A percentile compares a stretch with the other conserved stretches of the same genome.
These are phyloP conservation scores for Zosterops hypoxanthus DNA, from an alignment of 2,113 vertebrate genomes.

Conservation along the genomic window DNA sequence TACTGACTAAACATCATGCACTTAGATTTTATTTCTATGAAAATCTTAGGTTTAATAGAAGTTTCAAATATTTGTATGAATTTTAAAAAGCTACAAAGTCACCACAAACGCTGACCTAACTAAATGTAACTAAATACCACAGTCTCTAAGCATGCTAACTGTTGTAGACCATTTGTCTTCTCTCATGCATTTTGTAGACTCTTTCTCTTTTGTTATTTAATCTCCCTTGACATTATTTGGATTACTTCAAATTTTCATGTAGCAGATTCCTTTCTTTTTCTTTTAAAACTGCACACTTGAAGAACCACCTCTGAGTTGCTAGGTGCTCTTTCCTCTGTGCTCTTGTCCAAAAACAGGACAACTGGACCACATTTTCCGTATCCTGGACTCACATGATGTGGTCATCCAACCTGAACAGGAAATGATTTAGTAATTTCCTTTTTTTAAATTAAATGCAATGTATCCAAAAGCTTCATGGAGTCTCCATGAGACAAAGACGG, in stretches of 20 bases:
- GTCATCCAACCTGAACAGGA: neutral
- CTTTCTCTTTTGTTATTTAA: conserved; percentile 34
- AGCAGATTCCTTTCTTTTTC: conserved; percentile 16
- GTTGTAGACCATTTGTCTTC: neutral
- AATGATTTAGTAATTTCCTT: neutral
- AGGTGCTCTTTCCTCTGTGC: neutral
- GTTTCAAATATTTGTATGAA: neutral
- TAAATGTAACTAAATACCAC: neutral
- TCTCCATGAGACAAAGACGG: neutral
- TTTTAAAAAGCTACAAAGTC: neutral
- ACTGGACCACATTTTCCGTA: neutral
- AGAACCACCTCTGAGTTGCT: neutral
- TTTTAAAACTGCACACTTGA: neutral
- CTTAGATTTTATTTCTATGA: neutral
- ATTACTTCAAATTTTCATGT: conserved; percentile 82
- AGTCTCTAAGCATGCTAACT: neutral
- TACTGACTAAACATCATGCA: neutral
- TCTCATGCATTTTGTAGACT: conserved; percentile 58
- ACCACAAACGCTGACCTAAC: neutral
- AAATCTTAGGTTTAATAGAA: neutral
- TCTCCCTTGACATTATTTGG: conserved; percentile 68
- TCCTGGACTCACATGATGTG: neutral
- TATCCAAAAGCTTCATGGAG: neutral
- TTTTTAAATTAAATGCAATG: neutral
- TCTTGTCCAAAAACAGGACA: neutral